Percentiles rank a stretch among this genome's conserved stretches.
Evolutionary conservation across 2,888 invertebrate genomes (phyloP).

Genomic region (Pecten maximus): DNA sequence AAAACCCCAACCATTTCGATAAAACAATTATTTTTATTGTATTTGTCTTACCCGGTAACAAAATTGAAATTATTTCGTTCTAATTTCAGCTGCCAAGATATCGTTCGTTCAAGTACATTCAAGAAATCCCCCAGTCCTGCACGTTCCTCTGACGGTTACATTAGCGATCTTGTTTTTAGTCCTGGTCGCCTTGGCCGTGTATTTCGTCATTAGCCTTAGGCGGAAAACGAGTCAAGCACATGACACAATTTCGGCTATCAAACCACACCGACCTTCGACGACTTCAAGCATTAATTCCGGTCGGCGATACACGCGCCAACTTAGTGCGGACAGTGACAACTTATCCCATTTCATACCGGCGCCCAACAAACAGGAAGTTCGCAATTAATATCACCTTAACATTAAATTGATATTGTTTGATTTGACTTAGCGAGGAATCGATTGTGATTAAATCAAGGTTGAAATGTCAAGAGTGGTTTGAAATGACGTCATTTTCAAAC

Average conservation of each 20-base stretch:
- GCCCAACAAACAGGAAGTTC: not conserved
- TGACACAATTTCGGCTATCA: not conserved
- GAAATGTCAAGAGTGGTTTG: too few relatives aligned
- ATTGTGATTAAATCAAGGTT: too few relatives aligned
- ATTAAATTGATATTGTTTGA: too few relatives aligned
- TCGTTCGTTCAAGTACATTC: not conserved
- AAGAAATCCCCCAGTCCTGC: not conserved
- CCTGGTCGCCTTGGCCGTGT: not conserved
- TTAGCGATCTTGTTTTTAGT: not conserved
- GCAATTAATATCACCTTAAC: too few relatives aligned
- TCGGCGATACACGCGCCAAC: not conserved
- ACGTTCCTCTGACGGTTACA: not conserved
- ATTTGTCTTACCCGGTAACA: too few relatives aligned
- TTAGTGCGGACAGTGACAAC: not conserved
- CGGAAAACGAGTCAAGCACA: not conserved
- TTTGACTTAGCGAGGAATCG: too few relatives aligned
- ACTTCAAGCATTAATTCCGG: not conserved
- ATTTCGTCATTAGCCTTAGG: not conserved
- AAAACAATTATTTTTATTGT: too few relatives aligned
- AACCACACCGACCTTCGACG: not conserved
- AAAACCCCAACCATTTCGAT: too few relatives aligned
- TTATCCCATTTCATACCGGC: not conserved
- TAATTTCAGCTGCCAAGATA: not conserved
- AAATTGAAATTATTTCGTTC: too few relatives aligned
- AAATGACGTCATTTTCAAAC: too few relatives aligned